phyloP scores from a whole-genome alignment of 2,113 vertebrate species.

The Clarias macrocephalus region DNA sequence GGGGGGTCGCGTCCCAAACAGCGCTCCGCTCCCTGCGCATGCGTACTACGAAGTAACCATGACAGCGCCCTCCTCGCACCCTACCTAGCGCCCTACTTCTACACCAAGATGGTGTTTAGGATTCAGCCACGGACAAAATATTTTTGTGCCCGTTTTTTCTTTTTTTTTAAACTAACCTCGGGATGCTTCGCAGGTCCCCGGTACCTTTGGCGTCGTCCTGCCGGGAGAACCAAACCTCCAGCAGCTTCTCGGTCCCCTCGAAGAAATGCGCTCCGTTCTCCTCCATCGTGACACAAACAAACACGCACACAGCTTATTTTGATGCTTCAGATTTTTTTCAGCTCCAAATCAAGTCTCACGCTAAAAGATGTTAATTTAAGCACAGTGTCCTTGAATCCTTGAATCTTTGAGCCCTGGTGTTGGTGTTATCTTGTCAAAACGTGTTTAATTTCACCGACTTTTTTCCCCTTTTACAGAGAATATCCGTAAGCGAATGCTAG shows the following conservation, averaged over 20 bases:
- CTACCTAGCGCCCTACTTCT: neutral
- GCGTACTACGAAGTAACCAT: neutral
- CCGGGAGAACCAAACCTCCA: constrained; percentile 98
- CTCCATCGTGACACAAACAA: constrained; percentile 89
- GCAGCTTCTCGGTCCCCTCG: constrained; percentile 97
- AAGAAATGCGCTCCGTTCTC: constrained; percentile 99
- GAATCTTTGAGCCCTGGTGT: constrained; percentile 64
- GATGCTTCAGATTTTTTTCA: constrained; percentile 44
- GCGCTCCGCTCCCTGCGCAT: neutral
- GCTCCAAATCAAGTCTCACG: constrained; percentile 60
- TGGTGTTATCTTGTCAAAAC: constrained; percentile 22
- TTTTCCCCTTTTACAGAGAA: constrained; percentile 94
- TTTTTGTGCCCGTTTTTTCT: neutral
- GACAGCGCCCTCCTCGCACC: fast-evolving
- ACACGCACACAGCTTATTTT: constrained; percentile 80
- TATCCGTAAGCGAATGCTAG: constrained; percentile 93
- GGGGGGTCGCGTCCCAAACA: neutral
- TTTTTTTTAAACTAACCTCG: constrained; percentile 77
- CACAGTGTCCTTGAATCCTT: constrained; percentile 76
- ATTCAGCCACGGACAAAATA: neutral
- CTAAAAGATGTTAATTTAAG: constrained; percentile 69
- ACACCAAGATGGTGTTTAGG: neutral
- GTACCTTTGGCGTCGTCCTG: constrained; percentile 92
- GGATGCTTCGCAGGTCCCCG: constrained; percentile 95
- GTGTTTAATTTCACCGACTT: constrained; percentile 68